Evolutionary conservation across 2,888 invertebrate genomes (phyloP), one percentile per base, ranked within the genome.

Genomic region (Stictocephala bisonia): DNA sequence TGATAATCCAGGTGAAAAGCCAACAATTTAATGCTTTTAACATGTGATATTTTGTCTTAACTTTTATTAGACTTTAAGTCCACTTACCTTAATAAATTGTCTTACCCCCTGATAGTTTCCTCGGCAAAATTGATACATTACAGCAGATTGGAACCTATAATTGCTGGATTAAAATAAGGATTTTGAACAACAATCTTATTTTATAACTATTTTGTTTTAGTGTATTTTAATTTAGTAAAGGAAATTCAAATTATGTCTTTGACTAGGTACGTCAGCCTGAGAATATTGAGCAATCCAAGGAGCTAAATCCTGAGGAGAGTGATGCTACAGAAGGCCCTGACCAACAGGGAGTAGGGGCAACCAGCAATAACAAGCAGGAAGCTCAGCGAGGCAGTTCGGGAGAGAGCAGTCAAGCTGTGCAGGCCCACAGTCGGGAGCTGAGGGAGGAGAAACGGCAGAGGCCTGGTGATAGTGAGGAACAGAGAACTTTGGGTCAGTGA

Each of bases 401-500:
- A 15, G 79, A 82, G 71, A 80, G 60, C 79, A 81, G 15, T 6
- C 58, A 56, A 29, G 58, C 70, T 15, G 44, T 26, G 13, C 50
- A 48, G 9, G 20, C 70, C 20, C 20, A 22, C 11, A 24, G 35
- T 4, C 26, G 15, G 4, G 35, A 64, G 9, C 27, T 44, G 0
- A 18, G 51, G 58, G 84, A 86, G 71, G 85, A 88, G 77, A 88
- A 88, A 78, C 88, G 91, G 77, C 90, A 91, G 70, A 91, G 89
- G 80, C 93, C 93, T 0, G 93, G 94, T 0, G 87, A 88, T 75
- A 90, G 91, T 0, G 91, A 95, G 78, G 89, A 91, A 48, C 89
- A 92, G 79, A 86, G 93, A 68, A 91, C 90, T 7, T 84, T 95
- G 72, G 87, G 88, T 87, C 81, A 80, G 78, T 73, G 26, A 13